A percentile compares a stretch with the other conserved stretches of the same genome.
Conservation (phyloP, 1,140 invertebrate species). For the Drosophila asahinai region DNA sequence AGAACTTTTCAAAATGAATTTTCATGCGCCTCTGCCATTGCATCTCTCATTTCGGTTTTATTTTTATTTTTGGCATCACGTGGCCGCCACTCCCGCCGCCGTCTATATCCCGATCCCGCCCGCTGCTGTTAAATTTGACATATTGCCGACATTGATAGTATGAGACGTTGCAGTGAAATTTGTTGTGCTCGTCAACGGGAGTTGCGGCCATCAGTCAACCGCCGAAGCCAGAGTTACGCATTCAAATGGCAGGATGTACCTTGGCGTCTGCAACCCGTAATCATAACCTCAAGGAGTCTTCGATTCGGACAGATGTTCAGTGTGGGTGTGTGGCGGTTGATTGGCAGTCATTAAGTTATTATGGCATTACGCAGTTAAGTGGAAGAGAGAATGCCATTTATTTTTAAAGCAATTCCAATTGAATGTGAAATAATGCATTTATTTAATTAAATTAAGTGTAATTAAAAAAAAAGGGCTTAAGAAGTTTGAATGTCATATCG, state of each 20-base stretch:
- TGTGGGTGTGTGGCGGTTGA: conserved; percentile 4
- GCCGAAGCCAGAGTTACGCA: conserved; percentile 41
- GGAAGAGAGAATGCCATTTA: background rate
- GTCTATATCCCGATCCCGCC: conserved; percentile 13
- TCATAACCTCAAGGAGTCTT: conserved; percentile 14
- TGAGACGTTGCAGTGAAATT: conserved; percentile 78
- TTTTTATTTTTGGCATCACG: conserved; percentile 70
- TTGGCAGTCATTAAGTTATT: background rate
- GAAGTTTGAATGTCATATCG: background rate
- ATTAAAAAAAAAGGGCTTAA: no score
- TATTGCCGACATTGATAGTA: conserved; percentile 81
- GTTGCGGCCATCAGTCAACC: conserved; percentile 63
- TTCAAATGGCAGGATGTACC: conserved; percentile 33
- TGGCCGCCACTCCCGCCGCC: conserved; percentile 49
- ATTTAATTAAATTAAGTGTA: background rate
- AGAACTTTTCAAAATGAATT: conserved; percentile 70
- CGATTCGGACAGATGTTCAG: conserved; percentile 25
- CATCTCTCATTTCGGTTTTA: conserved; percentile 45
- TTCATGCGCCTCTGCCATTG: conserved; percentile 58
- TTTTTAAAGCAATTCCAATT: no score
- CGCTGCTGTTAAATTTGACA: conserved; percentile 75
- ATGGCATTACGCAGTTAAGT: background rate
- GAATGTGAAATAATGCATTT: background rate
- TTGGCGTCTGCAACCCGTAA: background rate
- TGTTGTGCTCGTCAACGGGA: conserved; percentile 78